Conservation (phyloP, 2,797 vertebrate genomes). For the Psittacula derbiana region DNA sequence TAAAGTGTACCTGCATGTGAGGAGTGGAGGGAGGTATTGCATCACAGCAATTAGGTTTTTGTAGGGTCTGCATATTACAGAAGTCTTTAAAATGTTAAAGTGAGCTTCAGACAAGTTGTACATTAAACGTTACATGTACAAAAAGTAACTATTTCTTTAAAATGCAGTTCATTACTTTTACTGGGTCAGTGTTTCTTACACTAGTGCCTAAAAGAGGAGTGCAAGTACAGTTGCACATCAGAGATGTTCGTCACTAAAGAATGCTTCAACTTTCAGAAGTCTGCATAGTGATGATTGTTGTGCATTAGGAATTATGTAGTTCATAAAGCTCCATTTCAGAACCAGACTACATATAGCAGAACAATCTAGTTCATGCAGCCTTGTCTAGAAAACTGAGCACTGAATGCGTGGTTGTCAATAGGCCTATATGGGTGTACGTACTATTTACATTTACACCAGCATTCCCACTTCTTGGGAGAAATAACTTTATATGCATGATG, state of each 20-base stretch:
- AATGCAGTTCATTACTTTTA: not conserved
- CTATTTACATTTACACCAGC: slow-evolving; percentile 47
- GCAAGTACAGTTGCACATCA: not conserved
- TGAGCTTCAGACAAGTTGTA: not conserved
- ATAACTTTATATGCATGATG: not conserved
- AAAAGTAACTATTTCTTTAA: not conserved
- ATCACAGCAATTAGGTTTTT: not conserved
- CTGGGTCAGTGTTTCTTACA: not conserved
- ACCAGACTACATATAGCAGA: not conserved
- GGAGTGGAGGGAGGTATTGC: not conserved
- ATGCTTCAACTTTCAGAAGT: not conserved
- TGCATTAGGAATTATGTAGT: not conserved
- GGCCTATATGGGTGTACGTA: not conserved
- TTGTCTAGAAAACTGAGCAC: not conserved
- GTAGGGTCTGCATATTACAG: not conserved
- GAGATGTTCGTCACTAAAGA: not conserved
- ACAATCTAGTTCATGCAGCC: not conserved
- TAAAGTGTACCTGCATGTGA: not conserved
- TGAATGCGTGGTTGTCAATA: not conserved
- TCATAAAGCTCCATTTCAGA: not conserved
- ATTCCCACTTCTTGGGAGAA: not conserved
- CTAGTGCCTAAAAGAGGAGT: not conserved
- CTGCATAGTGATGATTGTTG: not conserved
- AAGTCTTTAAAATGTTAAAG: not conserved
- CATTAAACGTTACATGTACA: not conserved